These are phyloP conservation scores for Hormiphora californensis DNA, from an alignment of 37 sponge, comb jelly and placozoan genomes.

Conservation along the genomic window DNA sequence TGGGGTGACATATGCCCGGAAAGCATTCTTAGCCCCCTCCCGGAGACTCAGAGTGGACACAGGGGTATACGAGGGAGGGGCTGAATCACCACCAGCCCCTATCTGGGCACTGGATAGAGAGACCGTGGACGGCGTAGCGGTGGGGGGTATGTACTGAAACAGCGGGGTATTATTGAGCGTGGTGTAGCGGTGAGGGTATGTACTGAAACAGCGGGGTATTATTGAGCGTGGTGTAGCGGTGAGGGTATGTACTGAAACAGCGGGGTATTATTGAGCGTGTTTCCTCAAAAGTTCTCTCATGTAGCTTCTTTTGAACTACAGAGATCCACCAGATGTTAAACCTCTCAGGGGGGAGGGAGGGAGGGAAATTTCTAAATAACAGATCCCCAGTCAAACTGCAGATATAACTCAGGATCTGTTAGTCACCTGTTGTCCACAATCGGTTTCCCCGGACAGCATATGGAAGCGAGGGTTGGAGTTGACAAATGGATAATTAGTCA, in stretches of 20 bases:
- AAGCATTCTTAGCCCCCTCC: conserved; percentile 45
- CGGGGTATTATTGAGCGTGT: neutral
- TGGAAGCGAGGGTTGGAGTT: conserved; percentile 55
- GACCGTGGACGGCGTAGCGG: conserved; percentile 40
- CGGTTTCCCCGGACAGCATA: conserved; percentile 28
- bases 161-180: neutral
- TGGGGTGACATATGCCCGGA: conserved; percentile 29
- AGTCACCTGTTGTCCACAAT: conserved; percentile 43
- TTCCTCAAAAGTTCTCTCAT: too few relatives aligned
- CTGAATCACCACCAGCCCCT: neutral
- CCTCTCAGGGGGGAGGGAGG: too few relatives aligned
- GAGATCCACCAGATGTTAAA: too few relatives aligned
- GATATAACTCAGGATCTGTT: too few relatives aligned
- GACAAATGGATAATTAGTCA: conserved; percentile 53
- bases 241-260: neutral
- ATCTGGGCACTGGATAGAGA: neutral
- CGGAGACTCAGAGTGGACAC: conserved; percentile 34
- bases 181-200: neutral
- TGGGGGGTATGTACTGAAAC: conserved; percentile 10
- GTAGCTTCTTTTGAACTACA: too few relatives aligned
- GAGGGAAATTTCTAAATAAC: too few relatives aligned
- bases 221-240: neutral
- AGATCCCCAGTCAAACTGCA: too few relatives aligned
- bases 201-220: neutral
- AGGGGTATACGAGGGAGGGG: conserved; percentile 25